These are phyloP conservation scores for Cyrtonyx montezumae DNA, from an alignment of 2,113 vertebrate species.

Conservation along the genomic window DNA sequence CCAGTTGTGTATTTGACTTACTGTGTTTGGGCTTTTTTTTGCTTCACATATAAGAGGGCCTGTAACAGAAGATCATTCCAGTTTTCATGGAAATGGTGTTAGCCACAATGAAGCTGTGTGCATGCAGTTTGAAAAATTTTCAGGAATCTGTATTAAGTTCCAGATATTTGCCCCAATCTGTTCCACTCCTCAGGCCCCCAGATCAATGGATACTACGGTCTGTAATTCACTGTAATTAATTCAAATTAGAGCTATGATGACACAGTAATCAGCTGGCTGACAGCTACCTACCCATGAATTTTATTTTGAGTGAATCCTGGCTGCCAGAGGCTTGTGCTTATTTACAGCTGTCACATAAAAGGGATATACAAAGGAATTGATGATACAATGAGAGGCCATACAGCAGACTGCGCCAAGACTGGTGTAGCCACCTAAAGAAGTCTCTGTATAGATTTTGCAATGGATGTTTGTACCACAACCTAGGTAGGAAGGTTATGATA, in stretches of 20 bases:
- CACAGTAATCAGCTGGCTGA: background rate
- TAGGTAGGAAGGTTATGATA: background rate
- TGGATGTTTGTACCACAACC: background rate
- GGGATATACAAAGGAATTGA: background rate
- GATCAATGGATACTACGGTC: background rate
- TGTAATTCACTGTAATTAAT: constrained; percentile 21
- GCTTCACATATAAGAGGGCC: background rate
- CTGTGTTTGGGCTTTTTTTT: background rate
- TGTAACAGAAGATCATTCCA: background rate
- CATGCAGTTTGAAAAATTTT: background rate
- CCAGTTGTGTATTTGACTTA: background rate
- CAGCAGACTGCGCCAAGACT: background rate
- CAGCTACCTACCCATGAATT: constrained; percentile 2
- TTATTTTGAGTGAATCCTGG: background rate
- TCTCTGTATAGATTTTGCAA: accelerated
- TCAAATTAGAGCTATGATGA: background rate
- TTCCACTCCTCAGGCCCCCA: background rate
- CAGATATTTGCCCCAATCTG: background rate
- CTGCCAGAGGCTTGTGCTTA: background rate
- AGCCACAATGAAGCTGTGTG: background rate
- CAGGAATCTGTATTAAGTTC: background rate
- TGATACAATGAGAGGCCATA: background rate
- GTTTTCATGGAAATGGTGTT: background rate
- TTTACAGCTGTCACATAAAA: background rate
- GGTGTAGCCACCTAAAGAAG: background rate